Base-by-base conservation (phyloP, 2,888 invertebrate genomes). In the Bellardia pandia region DNA sequence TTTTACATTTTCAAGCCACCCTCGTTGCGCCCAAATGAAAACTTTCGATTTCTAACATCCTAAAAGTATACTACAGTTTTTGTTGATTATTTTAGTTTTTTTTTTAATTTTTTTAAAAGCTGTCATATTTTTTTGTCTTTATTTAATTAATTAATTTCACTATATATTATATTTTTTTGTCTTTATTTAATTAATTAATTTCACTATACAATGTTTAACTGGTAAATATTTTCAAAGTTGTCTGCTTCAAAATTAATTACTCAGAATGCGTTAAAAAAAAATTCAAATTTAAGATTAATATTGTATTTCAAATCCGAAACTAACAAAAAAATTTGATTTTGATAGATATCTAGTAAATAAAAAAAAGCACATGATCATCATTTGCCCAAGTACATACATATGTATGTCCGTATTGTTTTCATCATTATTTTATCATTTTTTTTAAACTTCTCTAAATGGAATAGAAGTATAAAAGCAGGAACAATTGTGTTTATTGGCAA, bases 381-480 rank as follows among this genome's bases (percentile, higher is more conserved):
- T 45, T 45, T 45, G 45, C 13, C 3, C 13, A 3, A 13, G 13
- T 45, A 13, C 42, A 42, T 23, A 23, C 1, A 1, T 23, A 23
- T 1, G 1, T 0, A 23, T 23, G 23, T 23, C 23, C 23, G 23
- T 23, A 23, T 23, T 23, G n/a, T n/a, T n/a, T n/a, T n/a, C n/a
- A n/a, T n/a, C n/a, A n/a, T n/a, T n/a, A 5, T 7, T 53, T 58
- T 58, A 30, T 5, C 30, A 23, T 30, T 58, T 58, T 58, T 58
- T 30, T 11, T 3, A 13, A 13, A 11, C 3, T 58, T 58, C 13
- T 30, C 23, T 5, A 16, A 13, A 30, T 58, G 6, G 9, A n/a
- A 9, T 40, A 16, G 2, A n/a, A 62, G 62, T 76, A 76, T 76
- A 76, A 64, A 76, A 76, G 62, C 14, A 14, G 23, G 3, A 3